A percentile compares a stretch with the other conserved stretches of the same genome.
Conservation (phyloP, 1,140 invertebrate species). For the Drosophila arawakana region DNA sequence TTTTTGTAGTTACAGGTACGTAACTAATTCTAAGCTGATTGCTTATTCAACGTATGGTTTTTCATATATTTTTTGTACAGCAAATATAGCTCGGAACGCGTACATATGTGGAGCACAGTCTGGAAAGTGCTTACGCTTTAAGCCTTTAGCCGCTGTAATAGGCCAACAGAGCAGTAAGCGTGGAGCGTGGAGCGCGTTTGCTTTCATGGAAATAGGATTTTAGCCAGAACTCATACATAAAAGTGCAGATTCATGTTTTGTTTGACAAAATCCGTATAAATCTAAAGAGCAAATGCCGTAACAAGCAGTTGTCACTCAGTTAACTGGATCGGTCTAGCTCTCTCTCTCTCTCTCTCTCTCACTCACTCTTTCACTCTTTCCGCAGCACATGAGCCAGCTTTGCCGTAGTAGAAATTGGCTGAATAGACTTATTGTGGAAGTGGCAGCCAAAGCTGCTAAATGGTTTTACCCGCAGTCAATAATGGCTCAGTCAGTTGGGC, state of each 20-base stretch:
- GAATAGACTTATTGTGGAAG: conserved; percentile 14
- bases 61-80: too few species aligned
- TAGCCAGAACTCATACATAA: conserved; percentile 43
- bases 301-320: conserved; percentile 51
- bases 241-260: conserved; percentile 82
- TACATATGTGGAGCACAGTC: neutral
- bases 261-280: conserved; percentile 82
- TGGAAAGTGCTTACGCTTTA: conserved; percentile 36
- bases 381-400: conserved; percentile 46
- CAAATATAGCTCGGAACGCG: neutral
- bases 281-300: conserved; percentile 72
- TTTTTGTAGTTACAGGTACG: neutral
- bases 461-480: conserved; percentile 66
- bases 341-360: too few species aligned
- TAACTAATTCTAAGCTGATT: neutral
- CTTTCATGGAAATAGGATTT: conserved; percentile 59
- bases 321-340: conserved; percentile 23
- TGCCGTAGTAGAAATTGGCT: conserved; percentile 4
- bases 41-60: neutral
- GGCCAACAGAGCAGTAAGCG: conserved; percentile 1
- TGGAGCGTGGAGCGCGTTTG: conserved; percentile 4
- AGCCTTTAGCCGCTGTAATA: conserved; percentile 23
- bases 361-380: too few species aligned
- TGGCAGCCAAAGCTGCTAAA: conserved; percentile 49
- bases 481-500: conserved; percentile 13